phyloP scores from a whole-genome alignment of 2,888 invertebrate genomes.

The Camponotus fellah region DNA sequence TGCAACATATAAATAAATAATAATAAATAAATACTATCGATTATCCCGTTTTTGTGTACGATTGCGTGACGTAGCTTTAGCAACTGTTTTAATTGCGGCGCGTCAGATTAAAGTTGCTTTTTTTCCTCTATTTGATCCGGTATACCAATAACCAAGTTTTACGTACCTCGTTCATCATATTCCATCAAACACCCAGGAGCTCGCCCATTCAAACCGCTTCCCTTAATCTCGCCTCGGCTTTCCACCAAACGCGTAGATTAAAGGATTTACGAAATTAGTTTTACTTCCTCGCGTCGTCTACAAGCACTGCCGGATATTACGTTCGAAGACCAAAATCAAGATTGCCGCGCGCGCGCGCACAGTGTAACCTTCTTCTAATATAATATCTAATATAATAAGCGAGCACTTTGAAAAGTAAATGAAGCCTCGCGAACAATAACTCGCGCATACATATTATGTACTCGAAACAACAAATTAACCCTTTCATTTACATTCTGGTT shows the following conservation, averaged over 20 bases:
- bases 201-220: slow-evolving; percentile 70
- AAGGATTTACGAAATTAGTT: slow-evolving; percentile 80
- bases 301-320: slow-evolving; percentile 74
- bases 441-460: background rate
- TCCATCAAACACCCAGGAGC: slow-evolving; percentile 80
- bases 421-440: slow-evolving; percentile 38
- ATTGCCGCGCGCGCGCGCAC: slow-evolving; percentile 47
- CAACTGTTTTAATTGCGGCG: slow-evolving; percentile 53
- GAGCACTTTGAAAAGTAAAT: slow-evolving; percentile 50
- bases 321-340: slow-evolving; percentile 70
- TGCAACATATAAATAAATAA: slow-evolving; percentile 8
- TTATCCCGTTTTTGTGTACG: slow-evolving; percentile 31
- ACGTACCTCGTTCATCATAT: slow-evolving; percentile 82
- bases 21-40: slow-evolving; percentile 13
- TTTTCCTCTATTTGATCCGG: slow-evolving; percentile 64
- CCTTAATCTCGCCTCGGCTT: slow-evolving; percentile 67
- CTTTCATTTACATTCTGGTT: background rate
- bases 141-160: slow-evolving; percentile 75
- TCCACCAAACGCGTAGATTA: slow-evolving; percentile 76
- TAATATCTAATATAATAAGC: slow-evolving; percentile 47
- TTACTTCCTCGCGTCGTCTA: slow-evolving; percentile 75
- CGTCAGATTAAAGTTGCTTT: slow-evolving; percentile 54
- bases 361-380: slow-evolving; percentile 38
- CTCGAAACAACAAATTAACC: background rate
- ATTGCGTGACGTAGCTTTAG: slow-evolving; percentile 41